Base-by-base conservation (phyloP, 1,140 invertebrate species). In the Choristoneura fumiferana region DNA sequence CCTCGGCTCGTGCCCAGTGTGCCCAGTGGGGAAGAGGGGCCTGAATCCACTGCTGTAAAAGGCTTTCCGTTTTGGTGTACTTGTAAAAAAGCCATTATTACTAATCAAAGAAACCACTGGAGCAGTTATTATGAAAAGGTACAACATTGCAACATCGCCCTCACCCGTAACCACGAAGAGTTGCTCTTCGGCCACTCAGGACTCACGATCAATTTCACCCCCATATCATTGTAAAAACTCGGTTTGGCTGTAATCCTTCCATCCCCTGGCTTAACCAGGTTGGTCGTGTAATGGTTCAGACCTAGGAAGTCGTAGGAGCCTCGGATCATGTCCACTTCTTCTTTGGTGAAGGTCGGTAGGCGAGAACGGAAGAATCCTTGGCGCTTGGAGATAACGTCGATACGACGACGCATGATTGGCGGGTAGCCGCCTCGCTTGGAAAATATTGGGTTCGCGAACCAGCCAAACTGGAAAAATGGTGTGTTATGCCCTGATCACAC, bases 371-470 rank as follows among this genome's bases (percentile, higher is more conserved):
- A 35, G 43, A 84, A 90, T 1, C 91, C 89, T 69, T 94, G 91
- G 4, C 71, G 63, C 18, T 62, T 76, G 69, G 92, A 94, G 54
- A 91, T 92, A 1, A 60, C 70, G 40, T 74, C 90, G 53, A 94
- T 83, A 35, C 86, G 73, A 9, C 81, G 68, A 53, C 91, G 89
- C 91, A 94, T 92, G 0, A 92, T 57, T 14, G 71, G 61, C 0
- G 94, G 92, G 77, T 94, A 95, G 71, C 94, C 92, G 0, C 94
- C 93, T 0, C 78, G 60, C 54, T 75, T 52, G 0, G 90, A 90
- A 78, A 91, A 92, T 57, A 94, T 91, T 12, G 92, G 92, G 72
- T 94, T 79, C 0, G 91, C 89, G 54, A 91, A 91, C 93, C 92
- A 94, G 9, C 94, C 94, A 36, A 91, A 83, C 91, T 92, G 69